These are phyloP conservation scores for Druon quercuslanigerum DNA, from an alignment of 1,140 invertebrate genomes.

Conservation along the genomic window DNA sequence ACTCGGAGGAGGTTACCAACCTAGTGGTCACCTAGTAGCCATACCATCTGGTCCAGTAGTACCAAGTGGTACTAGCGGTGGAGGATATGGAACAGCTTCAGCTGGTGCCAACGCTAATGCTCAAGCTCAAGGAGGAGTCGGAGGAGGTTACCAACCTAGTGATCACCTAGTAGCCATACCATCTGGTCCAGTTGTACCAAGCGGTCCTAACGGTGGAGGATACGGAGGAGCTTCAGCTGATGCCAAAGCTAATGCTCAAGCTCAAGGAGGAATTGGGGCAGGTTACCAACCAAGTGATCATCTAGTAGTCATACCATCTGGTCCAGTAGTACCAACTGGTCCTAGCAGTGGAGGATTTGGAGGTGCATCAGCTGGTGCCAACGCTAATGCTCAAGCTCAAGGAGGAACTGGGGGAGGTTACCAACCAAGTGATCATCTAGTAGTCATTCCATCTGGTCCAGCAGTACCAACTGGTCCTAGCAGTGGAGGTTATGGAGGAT, in stretches of 20 bases:
- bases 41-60: background rate
- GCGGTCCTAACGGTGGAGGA: background rate
- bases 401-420: no score
- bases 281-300: no score
- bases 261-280: no score
- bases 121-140: no score
- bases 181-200: background rate
- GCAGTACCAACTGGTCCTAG: background rate
- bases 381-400: background rate
- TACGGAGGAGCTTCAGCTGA: background rate
- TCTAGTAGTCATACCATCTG: no score
- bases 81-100: background rate
- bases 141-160: no score
- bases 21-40: background rate
- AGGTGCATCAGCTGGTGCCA: background rate
- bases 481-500: background rate
- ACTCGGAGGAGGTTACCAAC: background rate
- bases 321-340: background rate
- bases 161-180: no score
- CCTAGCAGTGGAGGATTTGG: background rate
- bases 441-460: background rate
- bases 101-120: no score
- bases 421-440: no score
- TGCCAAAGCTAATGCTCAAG: constrained; percentile 7
- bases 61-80: constrained; percentile 1